Conservation (phyloP, 2,797 vertebrate genomes). For the Microctenopoma lineatum region DNA sequence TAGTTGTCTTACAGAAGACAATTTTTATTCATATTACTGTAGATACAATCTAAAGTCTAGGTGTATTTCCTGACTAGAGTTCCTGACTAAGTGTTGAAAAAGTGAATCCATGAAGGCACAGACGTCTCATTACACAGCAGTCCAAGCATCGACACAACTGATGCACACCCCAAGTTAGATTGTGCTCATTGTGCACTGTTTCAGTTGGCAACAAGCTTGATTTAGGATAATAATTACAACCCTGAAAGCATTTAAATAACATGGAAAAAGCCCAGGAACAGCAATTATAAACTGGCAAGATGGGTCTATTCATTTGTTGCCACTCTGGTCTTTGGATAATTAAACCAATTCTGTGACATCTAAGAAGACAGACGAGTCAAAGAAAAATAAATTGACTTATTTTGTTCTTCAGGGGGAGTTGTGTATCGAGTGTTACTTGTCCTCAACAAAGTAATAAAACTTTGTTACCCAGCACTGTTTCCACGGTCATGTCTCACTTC, state of each 20-base stretch:
- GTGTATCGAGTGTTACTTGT: background rate
- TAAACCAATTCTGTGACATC: slow-evolving; percentile 45
- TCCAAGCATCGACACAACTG: slow-evolving; percentile 22
- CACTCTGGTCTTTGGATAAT: slow-evolving; percentile 46
- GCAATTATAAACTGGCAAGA: slow-evolving; percentile 66
- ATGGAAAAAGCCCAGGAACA: slow-evolving; percentile 65
- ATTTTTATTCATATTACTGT: no score
- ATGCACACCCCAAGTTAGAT: slow-evolving; percentile 22
- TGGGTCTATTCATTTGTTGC: slow-evolving; percentile 59
- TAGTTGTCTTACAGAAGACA: no score
- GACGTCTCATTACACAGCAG: slow-evolving; percentile 35
- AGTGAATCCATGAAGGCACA: slow-evolving; percentile 13
- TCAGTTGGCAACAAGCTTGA: slow-evolving; percentile 43
- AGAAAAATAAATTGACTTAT: slow-evolving; percentile 14
- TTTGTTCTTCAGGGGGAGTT: background rate
- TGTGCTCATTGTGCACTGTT: slow-evolving; percentile 31
- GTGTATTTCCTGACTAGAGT: background rate
- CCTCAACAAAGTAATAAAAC: background rate
- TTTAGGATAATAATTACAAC: slow-evolving; percentile 65
- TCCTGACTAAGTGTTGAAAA: background rate
- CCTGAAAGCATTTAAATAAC: slow-evolving; percentile 55
- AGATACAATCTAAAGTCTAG: background rate
- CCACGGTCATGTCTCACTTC: background rate
- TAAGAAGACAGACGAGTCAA: slow-evolving; percentile 32
- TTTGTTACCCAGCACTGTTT: slow-evolving; percentile 9